These are phyloP conservation scores for Bilobella aurantiaca DNA, from an alignment of 1,140 invertebrate genomes.

Conservation along the genomic window DNA sequence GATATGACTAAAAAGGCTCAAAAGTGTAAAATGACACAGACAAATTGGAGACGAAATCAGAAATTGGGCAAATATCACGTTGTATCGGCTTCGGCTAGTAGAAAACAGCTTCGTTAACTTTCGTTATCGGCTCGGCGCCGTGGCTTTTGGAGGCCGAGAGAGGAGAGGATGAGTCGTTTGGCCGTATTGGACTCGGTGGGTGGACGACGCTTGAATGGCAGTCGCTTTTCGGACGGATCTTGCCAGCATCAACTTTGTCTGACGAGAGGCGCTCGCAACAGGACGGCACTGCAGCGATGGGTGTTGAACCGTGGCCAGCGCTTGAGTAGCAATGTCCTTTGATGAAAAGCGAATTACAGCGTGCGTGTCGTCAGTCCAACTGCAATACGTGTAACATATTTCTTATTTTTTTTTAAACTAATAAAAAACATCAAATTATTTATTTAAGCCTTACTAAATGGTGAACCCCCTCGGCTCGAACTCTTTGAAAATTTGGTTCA, in stretches of 20 bases:
- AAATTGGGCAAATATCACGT: no score
- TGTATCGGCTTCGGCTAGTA: no score
- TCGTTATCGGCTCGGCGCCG: no score
- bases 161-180: background rate
- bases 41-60: no score
- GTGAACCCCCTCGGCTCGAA: background rate
- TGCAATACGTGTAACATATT: no score
- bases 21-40: no score
- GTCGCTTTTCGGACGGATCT: background rate
- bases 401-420: no score
- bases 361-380: slow-evolving; percentile 1
- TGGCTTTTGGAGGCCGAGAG: no score
- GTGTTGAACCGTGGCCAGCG: background rate
- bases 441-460: background rate
- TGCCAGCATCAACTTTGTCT: background rate
- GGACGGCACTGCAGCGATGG: background rate
- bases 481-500: background rate
- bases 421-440: background rate
- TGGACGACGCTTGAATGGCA: slow-evolving; percentile 12
- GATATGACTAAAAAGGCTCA: no score
- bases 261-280: background rate
- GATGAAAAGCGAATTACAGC: background rate
- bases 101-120: no score
- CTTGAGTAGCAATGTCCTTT: background rate
- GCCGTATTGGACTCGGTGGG: slow-evolving; percentile 3